Base-by-base conservation (phyloP, 2,888 invertebrate species). In the Panzeria rudis region DNA sequence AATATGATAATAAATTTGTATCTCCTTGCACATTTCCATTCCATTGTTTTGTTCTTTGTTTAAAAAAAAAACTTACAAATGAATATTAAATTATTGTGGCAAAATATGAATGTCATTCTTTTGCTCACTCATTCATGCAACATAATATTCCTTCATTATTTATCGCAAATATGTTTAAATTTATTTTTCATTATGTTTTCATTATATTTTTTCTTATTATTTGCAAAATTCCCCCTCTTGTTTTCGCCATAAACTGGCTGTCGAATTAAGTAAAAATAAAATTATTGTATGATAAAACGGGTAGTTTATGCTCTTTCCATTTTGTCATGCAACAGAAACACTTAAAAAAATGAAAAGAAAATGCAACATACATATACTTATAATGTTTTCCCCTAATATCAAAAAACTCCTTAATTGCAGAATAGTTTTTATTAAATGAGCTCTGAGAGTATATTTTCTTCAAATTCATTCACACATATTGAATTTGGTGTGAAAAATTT, bases 111-210 rank as follows among this genome's bases (percentile, higher is more conserved):
- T 62, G 61, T 82, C 56, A 78, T 69, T 69, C 35, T 59, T 38
- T 78, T 20, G 44, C 20, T 75, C 29, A 17, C 35, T 68, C 50
- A 50, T 78, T 20, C 20, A 69, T 59, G 61, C 66, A 73, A 54
- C 68, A 68, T 54, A 52, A 78, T 73, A 78, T 69, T 78, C 52
- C n/a, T 72, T 68, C 78, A 73, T 80, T 80, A 84, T 79, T 80
- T 75, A 64, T 64, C 50, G 75, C 35, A 75, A 69, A 76, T 69
- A 17, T 76, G 29, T 61, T 75, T 79, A 62, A 13, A 56, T 79
- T 56, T 64, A 56, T 50, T 32, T 59, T 17, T 35, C 47, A 15
- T 56, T 8, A 35, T 59, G 17, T 83, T 77, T 72, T 44, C 56
- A 52, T 11, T 20, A 17, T 23, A 32, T 47, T 32, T 73, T n/a